Conservation (phyloP, 92 coral and sea anemone species). For the Porites lobata region DNA sequence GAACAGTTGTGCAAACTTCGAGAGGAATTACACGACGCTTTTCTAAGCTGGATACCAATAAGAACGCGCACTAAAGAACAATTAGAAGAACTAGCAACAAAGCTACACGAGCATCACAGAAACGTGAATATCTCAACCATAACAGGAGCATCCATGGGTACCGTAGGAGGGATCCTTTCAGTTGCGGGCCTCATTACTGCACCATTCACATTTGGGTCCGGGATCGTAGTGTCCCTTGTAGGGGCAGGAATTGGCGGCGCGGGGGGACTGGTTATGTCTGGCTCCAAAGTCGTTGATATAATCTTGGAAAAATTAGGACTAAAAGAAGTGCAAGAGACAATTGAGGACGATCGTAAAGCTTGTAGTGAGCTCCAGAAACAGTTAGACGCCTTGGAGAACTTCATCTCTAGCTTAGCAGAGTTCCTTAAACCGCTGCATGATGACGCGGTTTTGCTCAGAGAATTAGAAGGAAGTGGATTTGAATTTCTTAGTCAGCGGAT, state of each 20-base stretch:
- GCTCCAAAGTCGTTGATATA: conserved; percentile 38
- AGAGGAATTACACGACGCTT: neutral
- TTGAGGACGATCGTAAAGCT: conserved; percentile 51
- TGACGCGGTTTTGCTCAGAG: conserved; percentile 27
- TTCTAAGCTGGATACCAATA: conserved; percentile 33
- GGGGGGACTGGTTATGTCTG: conserved; percentile 63
- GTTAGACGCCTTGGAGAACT: conserved; percentile 14
- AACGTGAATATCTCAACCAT: conserved; percentile 36
- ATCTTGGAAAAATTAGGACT: conserved; percentile 47
- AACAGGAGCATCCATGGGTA: conserved; percentile 67
- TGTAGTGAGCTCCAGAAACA: conserved; percentile 13
- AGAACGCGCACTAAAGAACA: conserved; percentile 5
- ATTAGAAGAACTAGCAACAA: conserved; percentile 41
- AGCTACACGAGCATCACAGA: conserved; percentile 42
- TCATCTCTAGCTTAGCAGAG: conserved; percentile 12
- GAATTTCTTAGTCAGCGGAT: conserved; percentile 7
- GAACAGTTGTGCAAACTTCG: conserved; percentile 15
- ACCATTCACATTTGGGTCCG: conserved; percentile 68
- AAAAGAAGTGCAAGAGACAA: conserved; percentile 53
- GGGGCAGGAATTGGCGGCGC: conserved; percentile 78
- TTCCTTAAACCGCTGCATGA: conserved; percentile 38
- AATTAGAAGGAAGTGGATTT: conserved; percentile 50
- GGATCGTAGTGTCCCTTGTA: conserved; percentile 49
- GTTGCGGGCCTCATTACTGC: conserved; percentile 61
- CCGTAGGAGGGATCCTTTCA: conserved; percentile 39